These are phyloP conservation scores for Amiota communis DNA, from an alignment of 2,888 invertebrate species.

Conservation along the genomic window DNA sequence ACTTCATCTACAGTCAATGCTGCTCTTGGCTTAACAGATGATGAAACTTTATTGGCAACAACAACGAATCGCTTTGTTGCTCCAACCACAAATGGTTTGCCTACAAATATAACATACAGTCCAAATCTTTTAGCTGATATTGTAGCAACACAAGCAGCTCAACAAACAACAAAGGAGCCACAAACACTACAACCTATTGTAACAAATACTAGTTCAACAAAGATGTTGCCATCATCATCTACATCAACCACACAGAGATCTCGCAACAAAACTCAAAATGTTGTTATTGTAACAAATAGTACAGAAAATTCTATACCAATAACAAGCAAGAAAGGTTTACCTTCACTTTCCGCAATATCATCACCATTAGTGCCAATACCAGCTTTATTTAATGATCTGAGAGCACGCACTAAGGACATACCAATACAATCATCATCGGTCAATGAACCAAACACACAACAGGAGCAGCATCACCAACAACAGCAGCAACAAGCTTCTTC, in stretches of 20 bases:
- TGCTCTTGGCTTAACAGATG: background rate
- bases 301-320: constrained; percentile 25
- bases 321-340: background rate
- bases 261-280: constrained; percentile 5
- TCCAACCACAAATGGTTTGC: constrained; percentile 1
- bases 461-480: constrained; percentile 23
- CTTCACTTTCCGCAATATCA: background rate
- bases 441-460: constrained; percentile 15
- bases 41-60: background rate
- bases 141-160: constrained; percentile 44
- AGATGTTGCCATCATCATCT: too few species aligned
- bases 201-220: background rate
- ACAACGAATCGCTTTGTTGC: background rate
- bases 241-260: background rate
- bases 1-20: constrained; percentile 34
- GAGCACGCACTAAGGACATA: constrained; percentile 52
- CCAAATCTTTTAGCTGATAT: constrained; percentile 58
- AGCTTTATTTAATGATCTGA: background rate
- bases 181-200: constrained; percentile 13
- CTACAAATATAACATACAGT: constrained; percentile 42
- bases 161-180: constrained; percentile 37
- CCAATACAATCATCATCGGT: constrained; percentile 39
- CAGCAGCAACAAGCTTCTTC: background rate
- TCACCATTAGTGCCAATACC: constrained; percentile 5
- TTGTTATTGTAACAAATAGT: background rate